These are phyloP conservation scores for Apamea crenata DNA, from an alignment of 2,888 invertebrate genomes.

Conservation along the genomic window DNA sequence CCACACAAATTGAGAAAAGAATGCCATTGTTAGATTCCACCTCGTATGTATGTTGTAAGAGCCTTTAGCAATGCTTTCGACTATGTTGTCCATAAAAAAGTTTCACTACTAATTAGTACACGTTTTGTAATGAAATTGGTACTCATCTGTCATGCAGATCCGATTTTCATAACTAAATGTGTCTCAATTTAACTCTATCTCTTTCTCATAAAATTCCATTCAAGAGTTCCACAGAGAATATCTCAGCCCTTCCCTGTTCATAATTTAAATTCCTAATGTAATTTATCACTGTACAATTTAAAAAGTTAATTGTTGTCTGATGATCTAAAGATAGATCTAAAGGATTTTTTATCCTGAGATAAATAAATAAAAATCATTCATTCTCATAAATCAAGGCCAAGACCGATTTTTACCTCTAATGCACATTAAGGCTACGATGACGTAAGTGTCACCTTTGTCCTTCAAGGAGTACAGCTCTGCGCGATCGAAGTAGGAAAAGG, in stretches of 20 bases:
- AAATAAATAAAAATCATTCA: background rate
- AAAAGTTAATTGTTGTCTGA: too few relatives aligned
- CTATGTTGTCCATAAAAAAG: background rate
- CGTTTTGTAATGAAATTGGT: background rate
- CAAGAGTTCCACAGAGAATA: background rate
- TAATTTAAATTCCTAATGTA: background rate
- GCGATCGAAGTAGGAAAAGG: background rate
- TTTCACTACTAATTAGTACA: background rate
- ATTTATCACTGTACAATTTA: background rate
- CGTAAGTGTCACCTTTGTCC: constrained; percentile 1
- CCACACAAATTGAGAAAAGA: constrained; percentile 18
- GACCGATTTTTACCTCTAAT: background rate
- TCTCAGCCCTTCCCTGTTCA: background rate
- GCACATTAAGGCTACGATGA: background rate
- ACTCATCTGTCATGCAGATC: background rate
- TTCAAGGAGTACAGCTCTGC: background rate
- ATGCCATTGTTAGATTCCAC: background rate
- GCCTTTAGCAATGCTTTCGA: background rate
- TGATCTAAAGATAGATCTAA: background rate
- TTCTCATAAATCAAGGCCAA: background rate
- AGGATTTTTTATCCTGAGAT: too few relatives aligned
- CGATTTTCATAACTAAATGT: background rate
- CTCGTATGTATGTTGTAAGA: background rate
- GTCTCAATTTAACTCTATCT: background rate
- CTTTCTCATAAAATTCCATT: background rate